These are phyloP conservation scores for Merluccius polli DNA, from an alignment of 2,797 vertebrate species.

Conservation along the genomic window DNA sequence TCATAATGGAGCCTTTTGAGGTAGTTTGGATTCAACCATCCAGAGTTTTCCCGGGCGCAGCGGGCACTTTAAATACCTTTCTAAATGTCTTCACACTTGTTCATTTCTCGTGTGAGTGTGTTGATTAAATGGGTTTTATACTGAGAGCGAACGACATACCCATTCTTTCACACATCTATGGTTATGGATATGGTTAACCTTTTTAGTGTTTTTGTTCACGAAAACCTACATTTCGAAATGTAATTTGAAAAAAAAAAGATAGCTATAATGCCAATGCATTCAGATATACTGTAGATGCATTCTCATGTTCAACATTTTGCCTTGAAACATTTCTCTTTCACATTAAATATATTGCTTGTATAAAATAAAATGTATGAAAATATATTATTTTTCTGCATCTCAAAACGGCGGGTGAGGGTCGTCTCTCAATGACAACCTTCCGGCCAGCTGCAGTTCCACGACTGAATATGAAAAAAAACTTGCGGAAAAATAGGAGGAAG, in stretches of 20 bases:
- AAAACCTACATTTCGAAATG: too few relatives aligned
- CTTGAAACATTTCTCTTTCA: too few relatives aligned
- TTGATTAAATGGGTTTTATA: background rate
- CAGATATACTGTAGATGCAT: background rate
- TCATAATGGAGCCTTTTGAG: conserved; percentile 8
- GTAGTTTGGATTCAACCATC: background rate
- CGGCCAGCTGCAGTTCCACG: background rate
- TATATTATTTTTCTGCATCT: background rate
- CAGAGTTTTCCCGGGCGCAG: background rate
- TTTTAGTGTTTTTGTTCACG: too few relatives aligned
- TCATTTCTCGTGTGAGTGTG: background rate
- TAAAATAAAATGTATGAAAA: too few relatives aligned
- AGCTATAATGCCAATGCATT: too few relatives aligned
- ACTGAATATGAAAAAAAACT: background rate
- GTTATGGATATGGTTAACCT: background rate
- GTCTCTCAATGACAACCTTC: background rate
- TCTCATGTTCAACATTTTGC: background rate
- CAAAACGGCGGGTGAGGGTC: background rate
- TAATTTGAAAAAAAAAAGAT: too few relatives aligned
- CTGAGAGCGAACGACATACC: background rate
- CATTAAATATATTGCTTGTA: background rate
- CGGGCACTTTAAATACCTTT: too few relatives aligned
- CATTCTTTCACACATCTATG: background rate
- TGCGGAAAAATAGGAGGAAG: conserved; percentile 10
- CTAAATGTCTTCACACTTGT: background rate